These are phyloP conservation scores for Stegana nigrithorax DNA, from an alignment of 2,888 invertebrate species.

Conservation along the genomic window DNA sequence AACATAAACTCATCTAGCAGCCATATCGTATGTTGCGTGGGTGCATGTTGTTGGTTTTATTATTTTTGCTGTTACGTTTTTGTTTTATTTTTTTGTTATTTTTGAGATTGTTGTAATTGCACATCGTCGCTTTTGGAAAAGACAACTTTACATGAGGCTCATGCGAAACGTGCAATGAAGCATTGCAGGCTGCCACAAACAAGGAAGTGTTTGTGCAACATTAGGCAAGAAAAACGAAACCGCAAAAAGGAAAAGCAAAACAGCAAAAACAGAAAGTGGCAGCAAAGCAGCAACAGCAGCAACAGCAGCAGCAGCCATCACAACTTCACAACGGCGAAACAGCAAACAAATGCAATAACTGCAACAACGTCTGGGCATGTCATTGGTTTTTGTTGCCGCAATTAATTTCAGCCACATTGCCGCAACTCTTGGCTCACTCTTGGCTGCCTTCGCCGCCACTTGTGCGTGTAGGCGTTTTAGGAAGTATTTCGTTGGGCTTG, in stretches of 20 bases:
- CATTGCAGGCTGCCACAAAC: slow-evolving; percentile 20
- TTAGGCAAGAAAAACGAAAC: slow-evolving; percentile 32
- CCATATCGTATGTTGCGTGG: background rate
- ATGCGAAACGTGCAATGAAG: background rate
- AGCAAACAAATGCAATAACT: slow-evolving; percentile 18
- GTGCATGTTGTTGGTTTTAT: background rate
- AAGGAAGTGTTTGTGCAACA: slow-evolving; percentile 48
- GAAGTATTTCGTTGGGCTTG: slow-evolving; percentile 18
- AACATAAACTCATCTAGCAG: slow-evolving; percentile 38
- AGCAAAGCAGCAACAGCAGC: slow-evolving; percentile 31
- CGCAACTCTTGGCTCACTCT: slow-evolving; percentile 33
- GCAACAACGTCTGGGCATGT: background rate
- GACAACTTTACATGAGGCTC: background rate
- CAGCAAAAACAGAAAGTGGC: slow-evolving; percentile 39
- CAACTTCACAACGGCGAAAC: too few relatives aligned
- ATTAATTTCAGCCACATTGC: slow-evolving; percentile 47
- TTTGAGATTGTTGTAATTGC: slow-evolving; percentile 44
- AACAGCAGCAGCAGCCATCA: slow-evolving; percentile 17
- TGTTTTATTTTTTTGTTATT: slow-evolving; percentile 13
- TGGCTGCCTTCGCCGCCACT: background rate
- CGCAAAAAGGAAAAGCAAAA: slow-evolving; percentile 39
- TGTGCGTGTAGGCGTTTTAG: slow-evolving; percentile 19
- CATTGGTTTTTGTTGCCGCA: background rate
- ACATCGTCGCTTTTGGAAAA: background rate
- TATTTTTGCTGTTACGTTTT: slow-evolving; percentile 24